These are phyloP conservation scores for Astreopora myriophthalma DNA, from an alignment of 64 coral and sea anemone genomes.

Conservation along the genomic window DNA sequence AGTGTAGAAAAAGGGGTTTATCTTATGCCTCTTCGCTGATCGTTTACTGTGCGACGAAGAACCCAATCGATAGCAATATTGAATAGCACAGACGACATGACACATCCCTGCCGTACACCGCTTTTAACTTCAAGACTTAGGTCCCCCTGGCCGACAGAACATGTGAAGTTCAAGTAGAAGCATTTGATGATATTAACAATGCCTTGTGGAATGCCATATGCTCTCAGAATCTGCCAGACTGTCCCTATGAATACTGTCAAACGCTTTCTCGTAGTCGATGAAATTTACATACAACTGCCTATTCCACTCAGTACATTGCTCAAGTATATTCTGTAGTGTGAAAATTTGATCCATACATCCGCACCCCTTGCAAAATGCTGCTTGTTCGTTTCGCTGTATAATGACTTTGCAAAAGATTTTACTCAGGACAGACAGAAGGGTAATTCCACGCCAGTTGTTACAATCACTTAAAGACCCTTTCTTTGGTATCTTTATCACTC, in stretches of 20 bases:
- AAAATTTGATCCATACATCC: slow-evolving; percentile 22
- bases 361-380: slow-evolving; percentile 12
- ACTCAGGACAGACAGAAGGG: neutral
- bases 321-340: slow-evolving; percentile 16
- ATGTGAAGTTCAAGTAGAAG: neutral
- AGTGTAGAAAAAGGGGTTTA: neutral
- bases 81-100: neutral
- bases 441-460: slow-evolving; percentile 53
- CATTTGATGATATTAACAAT: neutral
- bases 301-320: slow-evolving; percentile 24
- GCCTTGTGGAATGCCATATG: neutral
- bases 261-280: slow-evolving; percentile 31
- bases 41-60: neutral
- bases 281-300: slow-evolving; percentile 5
- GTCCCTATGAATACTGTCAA: slow-evolving; percentile 10
- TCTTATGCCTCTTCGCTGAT: neutral
- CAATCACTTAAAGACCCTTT: neutral
- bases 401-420: slow-evolving; percentile 47
- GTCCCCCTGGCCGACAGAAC: neutral
- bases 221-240: slow-evolving; percentile 1
- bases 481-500: neutral
- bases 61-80: neutral
- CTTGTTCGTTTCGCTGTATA: neutral
- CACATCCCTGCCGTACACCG: neutral
- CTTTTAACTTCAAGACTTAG: neutral